Evolutionary conservation across 2,888 invertebrate genomes (phyloP).

Genomic region (Chrysomela aeneicollis): DNA sequence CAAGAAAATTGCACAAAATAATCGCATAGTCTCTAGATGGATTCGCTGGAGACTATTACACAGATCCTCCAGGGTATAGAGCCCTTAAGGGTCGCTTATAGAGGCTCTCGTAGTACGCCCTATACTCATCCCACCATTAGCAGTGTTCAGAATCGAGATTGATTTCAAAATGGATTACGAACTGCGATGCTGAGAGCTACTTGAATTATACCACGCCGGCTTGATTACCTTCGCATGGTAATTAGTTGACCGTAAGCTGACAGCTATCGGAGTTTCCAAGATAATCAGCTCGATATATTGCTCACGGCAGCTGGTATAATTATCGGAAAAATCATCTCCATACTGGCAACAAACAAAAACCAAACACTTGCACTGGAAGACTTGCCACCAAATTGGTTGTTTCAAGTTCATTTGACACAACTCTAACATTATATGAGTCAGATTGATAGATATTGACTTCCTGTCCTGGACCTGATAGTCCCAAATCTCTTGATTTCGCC

Average conservation of each 20-base stretch:
- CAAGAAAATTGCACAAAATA: too few relatives aligned
- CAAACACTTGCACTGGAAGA: too few relatives aligned
- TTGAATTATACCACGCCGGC: slow-evolving; percentile 38
- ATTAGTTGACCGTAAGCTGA: slow-evolving; percentile 48
- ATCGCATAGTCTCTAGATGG: neutral
- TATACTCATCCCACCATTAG: slow-evolving; percentile 26
- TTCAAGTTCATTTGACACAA: too few relatives aligned
- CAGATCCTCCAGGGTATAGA: neutral
- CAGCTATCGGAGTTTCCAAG: slow-evolving; percentile 32
- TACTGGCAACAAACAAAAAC: neutral
- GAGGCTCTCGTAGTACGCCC: neutral
- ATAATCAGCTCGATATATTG: slow-evolving; percentile 5
- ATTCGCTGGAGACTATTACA: neutral
- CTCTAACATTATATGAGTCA: too few relatives aligned
- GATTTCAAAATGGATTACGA: slow-evolving; percentile 54
- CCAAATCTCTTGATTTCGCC: too few relatives aligned
- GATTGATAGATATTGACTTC: too few relatives aligned
- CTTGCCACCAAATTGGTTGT: too few relatives aligned
- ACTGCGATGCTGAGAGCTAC: slow-evolving; percentile 40
- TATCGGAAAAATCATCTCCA: neutral
- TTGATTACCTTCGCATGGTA: slow-evolving; percentile 43
- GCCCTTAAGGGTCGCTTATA: neutral
- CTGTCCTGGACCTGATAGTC: too few relatives aligned
- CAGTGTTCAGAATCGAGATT: slow-evolving; percentile 50
- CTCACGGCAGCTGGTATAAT: neutral